Evolutionary conservation across 2,888 invertebrate genomes (phyloP).

Genomic region (Agrochola circellaris): DNA sequence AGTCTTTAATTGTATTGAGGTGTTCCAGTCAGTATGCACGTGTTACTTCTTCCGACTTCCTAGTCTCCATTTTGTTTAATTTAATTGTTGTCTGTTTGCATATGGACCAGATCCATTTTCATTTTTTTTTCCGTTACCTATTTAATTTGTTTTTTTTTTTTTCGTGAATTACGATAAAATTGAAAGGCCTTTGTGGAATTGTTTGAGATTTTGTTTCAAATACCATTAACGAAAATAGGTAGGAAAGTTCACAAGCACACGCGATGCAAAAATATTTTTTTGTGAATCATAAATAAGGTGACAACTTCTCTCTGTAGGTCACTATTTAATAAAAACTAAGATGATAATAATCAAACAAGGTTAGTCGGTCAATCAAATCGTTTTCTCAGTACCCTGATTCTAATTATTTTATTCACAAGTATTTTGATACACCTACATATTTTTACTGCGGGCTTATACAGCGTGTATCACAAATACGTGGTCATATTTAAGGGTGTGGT

Average conservation of each 20-base stretch:
- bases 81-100: neutral
- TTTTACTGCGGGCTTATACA: neutral
- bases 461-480: neutral
- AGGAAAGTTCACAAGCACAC: neutral
- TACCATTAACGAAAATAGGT: neutral
- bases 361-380: neutral
- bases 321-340: neutral
- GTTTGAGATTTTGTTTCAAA: neutral
- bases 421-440: conserved; percentile 6
- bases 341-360: conserved; percentile 1
- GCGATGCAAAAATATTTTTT: neutral
- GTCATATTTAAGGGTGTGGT: neutral
- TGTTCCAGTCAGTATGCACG: no score
- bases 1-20: no score
- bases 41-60: no score
- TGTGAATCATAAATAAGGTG: no score
- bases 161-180: no score
- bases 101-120: neutral
- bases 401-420: conserved; percentile 8
- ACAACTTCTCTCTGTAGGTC: neutral
- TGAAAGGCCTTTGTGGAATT: no score
- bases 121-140: neutral
- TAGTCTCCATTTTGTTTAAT: neutral
- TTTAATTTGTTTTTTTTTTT: no score
- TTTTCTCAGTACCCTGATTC: conserved; percentile 3